These are phyloP conservation scores for Sisyra nigra DNA, from an alignment of 2,888 invertebrate genomes.

Conservation along the genomic window DNA sequence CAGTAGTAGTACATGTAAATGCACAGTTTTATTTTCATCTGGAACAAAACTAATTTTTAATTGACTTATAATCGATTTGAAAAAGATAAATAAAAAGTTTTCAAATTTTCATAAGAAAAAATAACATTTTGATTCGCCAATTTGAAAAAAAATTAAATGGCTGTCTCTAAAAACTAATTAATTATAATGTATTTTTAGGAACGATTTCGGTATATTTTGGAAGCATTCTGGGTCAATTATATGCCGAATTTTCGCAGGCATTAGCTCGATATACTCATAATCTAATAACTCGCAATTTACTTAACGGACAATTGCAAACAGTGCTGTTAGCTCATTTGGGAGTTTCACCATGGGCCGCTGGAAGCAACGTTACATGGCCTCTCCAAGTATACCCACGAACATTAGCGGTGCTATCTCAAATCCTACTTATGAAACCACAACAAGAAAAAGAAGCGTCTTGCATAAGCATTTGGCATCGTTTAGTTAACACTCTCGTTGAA, in stretches of 20 bases:
- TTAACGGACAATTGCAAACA: conserved; percentile 52
- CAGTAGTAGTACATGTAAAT: no score
- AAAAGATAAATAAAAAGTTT: no score
- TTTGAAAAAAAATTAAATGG: no score
- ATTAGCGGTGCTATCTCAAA: conserved; percentile 60
- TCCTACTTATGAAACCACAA: conserved; percentile 62
- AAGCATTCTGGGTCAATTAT: conserved; percentile 48
- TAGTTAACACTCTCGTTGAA: conserved; percentile 77
- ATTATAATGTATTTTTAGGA: conserved; percentile 25
- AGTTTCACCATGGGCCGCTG: conserved; percentile 54
- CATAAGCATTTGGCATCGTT: conserved; percentile 80
- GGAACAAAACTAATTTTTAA: no score
- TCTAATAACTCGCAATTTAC: conserved; percentile 51
- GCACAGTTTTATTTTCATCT: no score
- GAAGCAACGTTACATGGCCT: conserved; percentile 52
- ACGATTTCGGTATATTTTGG: conserved; percentile 63
- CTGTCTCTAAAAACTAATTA: no score
- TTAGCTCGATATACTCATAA: conserved; percentile 68
- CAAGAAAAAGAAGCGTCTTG: conserved; percentile 81
- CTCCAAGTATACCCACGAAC: conserved; percentile 64
- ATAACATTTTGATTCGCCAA: no score
- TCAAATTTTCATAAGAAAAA: no score
- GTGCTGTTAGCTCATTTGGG: conserved; percentile 55
- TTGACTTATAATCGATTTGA: no score
- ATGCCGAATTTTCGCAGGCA: conserved; percentile 60